A percentile compares a stretch with the other conserved stretches of the same genome.
phyloP scores from a whole-genome alignment of 2,797 vertebrate genomes.

The Molossus alvarezi region DNA sequence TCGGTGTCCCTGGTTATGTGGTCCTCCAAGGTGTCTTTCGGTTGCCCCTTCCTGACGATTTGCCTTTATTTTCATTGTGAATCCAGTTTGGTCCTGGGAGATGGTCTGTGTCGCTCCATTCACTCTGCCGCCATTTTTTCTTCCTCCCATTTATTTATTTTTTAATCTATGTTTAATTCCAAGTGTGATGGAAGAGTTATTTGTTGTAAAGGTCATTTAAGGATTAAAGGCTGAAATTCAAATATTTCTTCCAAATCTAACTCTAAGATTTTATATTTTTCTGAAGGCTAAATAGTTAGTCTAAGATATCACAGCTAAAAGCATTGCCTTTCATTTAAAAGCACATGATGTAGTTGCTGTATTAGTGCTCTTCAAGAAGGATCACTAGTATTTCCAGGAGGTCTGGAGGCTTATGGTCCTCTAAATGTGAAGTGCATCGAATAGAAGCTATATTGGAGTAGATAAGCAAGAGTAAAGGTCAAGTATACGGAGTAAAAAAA shows the following conservation, averaged over 20 bases:
- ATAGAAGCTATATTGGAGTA: not conserved
- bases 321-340: not conserved
- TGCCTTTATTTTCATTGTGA: too few relatives aligned
- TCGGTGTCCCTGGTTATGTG: too few relatives aligned
- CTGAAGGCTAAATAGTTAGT: not conserved
- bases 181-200: not conserved
- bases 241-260: not conserved
- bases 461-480: not conserved
- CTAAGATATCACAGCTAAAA: not conserved
- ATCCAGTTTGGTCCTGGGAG: too few relatives aligned
- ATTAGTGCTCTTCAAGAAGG: not conserved
- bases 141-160: not conserved
- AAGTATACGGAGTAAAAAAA: not conserved
- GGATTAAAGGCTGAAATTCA: constrained; percentile 52
- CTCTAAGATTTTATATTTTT: constrained; percentile 32
- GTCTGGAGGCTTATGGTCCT: not conserved
- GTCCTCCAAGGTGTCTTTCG: too few relatives aligned
- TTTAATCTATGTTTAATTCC: constrained; percentile 16
- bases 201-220: constrained; percentile 53
- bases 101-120: too few relatives aligned
- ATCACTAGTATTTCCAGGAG: not conserved
- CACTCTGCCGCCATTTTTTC: too few relatives aligned
- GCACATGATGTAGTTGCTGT: not conserved
- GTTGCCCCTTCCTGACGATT: too few relatives aligned
- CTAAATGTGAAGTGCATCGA: not conserved